These are phyloP conservation scores for Strigops habroptila DNA, from an alignment of 2,113 vertebrate genomes.

Conservation along the genomic window DNA sequence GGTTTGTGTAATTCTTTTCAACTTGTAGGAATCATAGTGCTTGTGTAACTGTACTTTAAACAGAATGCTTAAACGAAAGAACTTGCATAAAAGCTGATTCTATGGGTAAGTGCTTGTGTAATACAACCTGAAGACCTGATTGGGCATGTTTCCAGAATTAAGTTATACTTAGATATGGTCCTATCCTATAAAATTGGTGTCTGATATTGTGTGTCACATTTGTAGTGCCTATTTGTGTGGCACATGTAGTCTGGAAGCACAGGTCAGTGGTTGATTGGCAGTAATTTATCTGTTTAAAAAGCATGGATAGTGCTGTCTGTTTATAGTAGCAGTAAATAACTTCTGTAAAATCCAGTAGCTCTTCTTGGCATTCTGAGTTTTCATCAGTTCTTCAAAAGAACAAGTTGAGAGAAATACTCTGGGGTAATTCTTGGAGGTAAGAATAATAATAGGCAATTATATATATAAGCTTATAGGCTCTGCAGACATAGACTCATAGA, in stretches of 20 bases:
- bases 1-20: background rate
- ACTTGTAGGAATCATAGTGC: background rate
- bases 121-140: background rate
- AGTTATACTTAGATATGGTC: background rate
- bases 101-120: background rate
- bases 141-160: background rate
- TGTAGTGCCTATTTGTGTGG: rapidly evolving
- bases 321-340: background rate
- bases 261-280: background rate
- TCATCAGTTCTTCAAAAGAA: background rate
- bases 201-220: background rate
- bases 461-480: background rate
- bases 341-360: background rate
- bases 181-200: background rate
- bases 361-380: background rate
- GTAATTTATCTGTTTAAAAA: background rate
- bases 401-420: background rate
- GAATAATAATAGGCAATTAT: background rate
- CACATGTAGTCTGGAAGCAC: background rate
- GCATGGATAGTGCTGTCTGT: background rate
- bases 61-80: background rate
- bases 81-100: background rate
- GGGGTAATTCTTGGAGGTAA: background rate
- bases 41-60: background rate
- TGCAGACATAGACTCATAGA: background rate